phyloP scores from a whole-genome alignment of 2,797 vertebrate species.

The Naso thynnoides region DNA sequence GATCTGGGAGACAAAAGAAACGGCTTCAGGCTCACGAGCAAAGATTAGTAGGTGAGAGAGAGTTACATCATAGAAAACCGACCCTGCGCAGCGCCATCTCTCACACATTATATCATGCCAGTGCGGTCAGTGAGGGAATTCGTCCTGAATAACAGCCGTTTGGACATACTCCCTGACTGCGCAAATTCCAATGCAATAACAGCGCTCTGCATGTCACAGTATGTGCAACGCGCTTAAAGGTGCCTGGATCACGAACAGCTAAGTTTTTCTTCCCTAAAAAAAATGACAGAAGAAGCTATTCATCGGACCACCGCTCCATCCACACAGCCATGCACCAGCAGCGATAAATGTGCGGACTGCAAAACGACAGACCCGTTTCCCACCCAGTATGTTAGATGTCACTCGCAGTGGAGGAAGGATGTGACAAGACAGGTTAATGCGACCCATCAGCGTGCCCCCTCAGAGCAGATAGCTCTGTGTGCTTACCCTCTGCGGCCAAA shows the following conservation, averaged over 20 bases:
- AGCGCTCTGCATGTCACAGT: slow-evolving; percentile 2
- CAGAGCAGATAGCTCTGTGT: slow-evolving; percentile 8
- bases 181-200: slow-evolving; percentile 28
- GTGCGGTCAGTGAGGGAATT: slow-evolving; percentile 30
- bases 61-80: slow-evolving; percentile 68
- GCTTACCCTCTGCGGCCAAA: slow-evolving; percentile 82
- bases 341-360: slow-evolving; percentile 43
- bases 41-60: slow-evolving; percentile 40
- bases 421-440: slow-evolving; percentile 26
- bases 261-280: slow-evolving; percentile 39
- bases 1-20: slow-evolving; percentile 61
- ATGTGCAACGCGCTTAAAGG: background rate
- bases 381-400: background rate
- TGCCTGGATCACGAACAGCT: background rate
- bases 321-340: slow-evolving; percentile 46
- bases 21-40: slow-evolving; percentile 54
- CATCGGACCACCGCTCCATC: slow-evolving; percentile 23
- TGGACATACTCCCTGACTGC: slow-evolving; percentile 23
- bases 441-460: slow-evolving; percentile 32
- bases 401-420: background rate
- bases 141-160: slow-evolving; percentile 11
- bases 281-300: slow-evolving; percentile 12
- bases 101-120: slow-evolving; percentile 32
- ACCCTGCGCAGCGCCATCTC: slow-evolving; percentile 34
- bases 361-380: slow-evolving; percentile 49